Evolutionary conservation across 2,888 invertebrate species (phyloP), one percentile per base, ranked within the genome.

Genomic region (Scaptomyza reducta): DNA sequence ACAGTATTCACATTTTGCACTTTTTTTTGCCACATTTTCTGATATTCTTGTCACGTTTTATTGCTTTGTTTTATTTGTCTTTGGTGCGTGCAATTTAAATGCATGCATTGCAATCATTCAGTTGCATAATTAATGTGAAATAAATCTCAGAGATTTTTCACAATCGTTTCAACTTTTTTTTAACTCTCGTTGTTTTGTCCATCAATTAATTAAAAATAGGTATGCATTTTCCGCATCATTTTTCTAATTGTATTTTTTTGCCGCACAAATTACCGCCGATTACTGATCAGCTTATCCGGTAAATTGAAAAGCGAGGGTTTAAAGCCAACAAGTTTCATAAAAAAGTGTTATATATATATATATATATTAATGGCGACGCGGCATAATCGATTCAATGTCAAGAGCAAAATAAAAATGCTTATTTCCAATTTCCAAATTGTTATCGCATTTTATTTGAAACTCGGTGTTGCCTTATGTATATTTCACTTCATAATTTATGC

Each of bases 91-190:
- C 58, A 71, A 64, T 66, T 84, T 71, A 64, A 73, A 79, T 66
- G 77, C 66, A 62, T 61, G 71, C 67, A 71, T 66, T 81, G 74
- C 85, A 81, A 73, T 81, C 78, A 74, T 70, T 87, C 71, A 77
- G 67, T 63, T 81, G 82, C 69, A 83, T 80, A 88, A 84, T 88
- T 88, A 83, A 86, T 78, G 74, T 70, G 71, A 72, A 86, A 86
- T 75, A 79, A 77, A 82, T 60, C 77, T 58, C 69, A 59, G 65
- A 68, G 77, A 77, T 70, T 81, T 74, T 16, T 51, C 64, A 56
- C 74, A 78, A 82, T 82, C 83, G 76, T 71, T 76, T 70, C 67
- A 76, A 69, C 69, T 71, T 14, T 14, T 38, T 14, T 11, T 31
- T 11, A 40, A 38, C 44, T 16, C 45, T 25, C 1, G n/a, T 38